These are phyloP conservation scores for Bungarus multicinctus DNA, from an alignment of 2,113 vertebrate genomes.

Conservation along the genomic window DNA sequence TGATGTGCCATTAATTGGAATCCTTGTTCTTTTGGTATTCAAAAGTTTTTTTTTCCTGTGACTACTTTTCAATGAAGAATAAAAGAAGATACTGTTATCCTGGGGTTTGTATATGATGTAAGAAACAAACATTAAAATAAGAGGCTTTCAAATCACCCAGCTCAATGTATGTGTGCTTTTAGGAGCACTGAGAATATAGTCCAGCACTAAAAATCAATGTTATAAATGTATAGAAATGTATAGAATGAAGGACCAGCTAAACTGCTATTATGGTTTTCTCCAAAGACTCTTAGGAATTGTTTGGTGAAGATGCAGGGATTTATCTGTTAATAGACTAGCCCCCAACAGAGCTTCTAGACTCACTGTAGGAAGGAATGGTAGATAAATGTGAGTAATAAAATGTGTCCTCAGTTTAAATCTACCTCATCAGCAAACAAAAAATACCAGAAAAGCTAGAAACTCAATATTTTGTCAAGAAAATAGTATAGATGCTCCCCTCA, in stretches of 20 bases:
- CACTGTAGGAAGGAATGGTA: not conserved
- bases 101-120: not conserved
- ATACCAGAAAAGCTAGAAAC: no score
- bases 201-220: not conserved
- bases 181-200: not conserved
- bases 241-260: not conserved
- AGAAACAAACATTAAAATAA: not conserved
- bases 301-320: not conserved
- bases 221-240: not conserved
- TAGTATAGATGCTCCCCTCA: not conserved
- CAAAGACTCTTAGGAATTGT: not conserved
- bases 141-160: not conserved
- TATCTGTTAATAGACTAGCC: not conserved
- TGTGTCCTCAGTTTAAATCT: no score
- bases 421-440: no score
- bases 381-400: not conserved
- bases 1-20: not conserved
- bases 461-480: no score
- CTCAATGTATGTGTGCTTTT: not conserved
- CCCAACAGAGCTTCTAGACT: not conserved
- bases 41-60: not conserved
- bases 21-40: not conserved
- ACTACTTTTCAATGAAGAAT: not conserved
- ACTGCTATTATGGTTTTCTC: not conserved
- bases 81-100: not conserved